Conservation (phyloP, 1,140 invertebrate genomes). For the Hylaeus volcanicus region DNA sequence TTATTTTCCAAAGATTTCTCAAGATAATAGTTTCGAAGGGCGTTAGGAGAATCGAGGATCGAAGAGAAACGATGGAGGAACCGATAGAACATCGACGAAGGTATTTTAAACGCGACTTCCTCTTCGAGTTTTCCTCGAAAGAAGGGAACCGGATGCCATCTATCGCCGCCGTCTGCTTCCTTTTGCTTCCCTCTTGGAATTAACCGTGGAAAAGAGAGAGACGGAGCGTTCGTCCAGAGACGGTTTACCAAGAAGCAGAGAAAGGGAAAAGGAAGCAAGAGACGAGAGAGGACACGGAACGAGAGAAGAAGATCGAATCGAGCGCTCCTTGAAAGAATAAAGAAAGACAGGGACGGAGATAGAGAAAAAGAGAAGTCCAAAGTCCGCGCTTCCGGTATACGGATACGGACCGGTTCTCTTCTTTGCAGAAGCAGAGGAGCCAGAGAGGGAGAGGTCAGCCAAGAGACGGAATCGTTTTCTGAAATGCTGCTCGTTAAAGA, state of each 20-base stretch:
- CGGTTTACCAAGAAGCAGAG: conserved; percentile 18
- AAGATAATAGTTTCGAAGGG: background rate
- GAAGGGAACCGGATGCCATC: conserved; percentile 76
- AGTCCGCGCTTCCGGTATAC: conserved; percentile 79
- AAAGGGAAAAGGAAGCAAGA: conserved; percentile 45
- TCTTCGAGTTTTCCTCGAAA: conserved; percentile 44
- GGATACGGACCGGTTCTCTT: conserved; percentile 79
- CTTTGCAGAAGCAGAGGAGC: conserved; percentile 15
- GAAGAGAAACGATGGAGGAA: conserved; percentile 18
- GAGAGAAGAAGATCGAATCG: conserved; percentile 57
- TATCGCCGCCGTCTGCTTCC: conserved; percentile 72
- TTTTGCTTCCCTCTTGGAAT: conserved; percentile 73
- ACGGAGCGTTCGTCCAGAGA: conserved; percentile 8
- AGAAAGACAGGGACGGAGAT: conserved; percentile 12
- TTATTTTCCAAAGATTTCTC: background rate
- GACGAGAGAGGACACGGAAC: conserved; percentile 30
- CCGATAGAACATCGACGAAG: background rate
- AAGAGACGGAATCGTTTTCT: conserved; percentile 18
- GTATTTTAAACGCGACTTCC: conserved; percentile 45
- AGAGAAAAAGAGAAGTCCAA: conserved; percentile 70
- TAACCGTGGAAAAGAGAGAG: conserved; percentile 43
- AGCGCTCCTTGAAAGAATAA: conserved; percentile 35
- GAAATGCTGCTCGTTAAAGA: background rate
- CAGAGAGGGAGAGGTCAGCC: conserved; percentile 15
- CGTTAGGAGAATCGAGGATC: background rate